Percentiles rank a stretch among this genome's conserved stretches.
These are phyloP conservation scores for Asobara japonica DNA, from an alignment of 1,140 invertebrate species.

Conservation along the genomic window DNA sequence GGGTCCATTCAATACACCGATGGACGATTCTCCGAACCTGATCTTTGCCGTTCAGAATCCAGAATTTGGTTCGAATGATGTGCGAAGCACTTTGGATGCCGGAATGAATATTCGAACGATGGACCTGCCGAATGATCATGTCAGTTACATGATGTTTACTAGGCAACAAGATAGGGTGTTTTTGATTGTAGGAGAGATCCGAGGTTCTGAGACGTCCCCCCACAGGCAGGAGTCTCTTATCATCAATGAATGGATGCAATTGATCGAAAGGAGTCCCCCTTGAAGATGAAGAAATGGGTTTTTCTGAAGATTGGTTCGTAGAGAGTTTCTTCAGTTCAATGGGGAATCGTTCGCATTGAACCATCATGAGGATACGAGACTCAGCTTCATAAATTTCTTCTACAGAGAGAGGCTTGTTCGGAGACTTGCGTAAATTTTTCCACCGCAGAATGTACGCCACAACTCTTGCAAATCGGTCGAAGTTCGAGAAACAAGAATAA, in stretches of 20 bases:
- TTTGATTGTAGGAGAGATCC: constrained; percentile 34
- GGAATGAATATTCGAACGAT: constrained; percentile 38
- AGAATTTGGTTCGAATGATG: neutral
- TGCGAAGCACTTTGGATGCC: neutral
- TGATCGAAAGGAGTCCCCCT: too few species aligned
- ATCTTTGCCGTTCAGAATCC: neutral
- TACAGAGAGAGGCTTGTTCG: neutral
- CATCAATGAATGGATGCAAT: constrained; percentile 55
- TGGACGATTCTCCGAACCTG: neutral
- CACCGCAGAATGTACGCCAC: too few species aligned
- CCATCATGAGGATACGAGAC: too few species aligned
- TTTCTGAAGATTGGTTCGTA: too few species aligned
- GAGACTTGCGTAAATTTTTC: too few species aligned
- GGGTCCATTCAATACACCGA: neutral
- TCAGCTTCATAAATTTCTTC: neutral
- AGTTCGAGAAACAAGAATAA: constrained; percentile 18
- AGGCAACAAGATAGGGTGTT: constrained; percentile 53
- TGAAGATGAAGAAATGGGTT: too few species aligned
- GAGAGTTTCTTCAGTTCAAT: too few species aligned
- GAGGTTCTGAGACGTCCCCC: neutral
- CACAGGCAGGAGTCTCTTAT: constrained; percentile 53
- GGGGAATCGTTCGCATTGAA: too few species aligned
- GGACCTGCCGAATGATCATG: constrained; percentile 27
- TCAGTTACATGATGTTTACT: constrained; percentile 1
- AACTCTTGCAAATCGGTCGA: constrained; percentile 21